A percentile compares a stretch with the other conserved stretches of the same genome.
Conservation (phyloP, 2,113 vertebrate genomes). For the Sylvia atricapilla region DNA sequence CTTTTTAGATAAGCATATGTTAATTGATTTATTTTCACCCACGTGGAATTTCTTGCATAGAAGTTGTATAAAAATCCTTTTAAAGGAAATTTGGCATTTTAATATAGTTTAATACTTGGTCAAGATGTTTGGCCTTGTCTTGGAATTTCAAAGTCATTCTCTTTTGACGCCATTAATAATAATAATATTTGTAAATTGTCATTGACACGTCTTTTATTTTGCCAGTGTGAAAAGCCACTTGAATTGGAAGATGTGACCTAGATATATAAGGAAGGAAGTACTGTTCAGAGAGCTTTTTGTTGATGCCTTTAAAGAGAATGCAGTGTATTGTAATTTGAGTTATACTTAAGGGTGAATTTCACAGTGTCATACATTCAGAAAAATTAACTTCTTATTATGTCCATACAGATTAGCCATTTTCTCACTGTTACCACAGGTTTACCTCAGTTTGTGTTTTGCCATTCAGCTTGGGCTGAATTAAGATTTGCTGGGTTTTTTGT, state of each 20-base stretch:
- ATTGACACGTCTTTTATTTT: background rate
- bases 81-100: background rate
- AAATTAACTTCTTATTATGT: background rate
- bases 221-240: background rate
- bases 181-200: background rate
- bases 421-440: background rate
- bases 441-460: background rate
- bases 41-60: background rate
- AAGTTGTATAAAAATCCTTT: background rate
- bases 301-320: background rate
- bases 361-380: rapidly evolving
- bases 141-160: background rate
- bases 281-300: background rate
- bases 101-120: background rate
- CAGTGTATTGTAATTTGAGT: background rate
- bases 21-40: background rate
- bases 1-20: background rate
- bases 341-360: background rate
- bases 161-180: background rate
- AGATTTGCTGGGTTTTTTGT: background rate
- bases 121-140: background rate
- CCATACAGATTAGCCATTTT: background rate
- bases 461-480: background rate
- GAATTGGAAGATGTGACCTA: background rate
- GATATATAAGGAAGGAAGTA: background rate